phyloP scores from a whole-genome alignment of 1,140 invertebrate genomes.

The Orius insidiosus region DNA sequence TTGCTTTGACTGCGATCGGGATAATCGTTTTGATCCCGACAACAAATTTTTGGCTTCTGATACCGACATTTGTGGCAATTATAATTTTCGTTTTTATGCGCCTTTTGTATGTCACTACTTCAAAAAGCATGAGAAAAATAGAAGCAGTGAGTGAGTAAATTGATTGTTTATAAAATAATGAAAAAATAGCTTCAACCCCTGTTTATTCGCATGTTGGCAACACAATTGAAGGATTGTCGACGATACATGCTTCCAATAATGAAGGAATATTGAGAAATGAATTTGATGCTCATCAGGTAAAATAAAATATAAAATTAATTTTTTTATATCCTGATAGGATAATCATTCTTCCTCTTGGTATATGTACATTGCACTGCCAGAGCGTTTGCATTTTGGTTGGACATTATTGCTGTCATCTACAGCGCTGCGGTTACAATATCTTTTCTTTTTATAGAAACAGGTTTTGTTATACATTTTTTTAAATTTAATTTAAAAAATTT shows the following conservation, averaged over 20 bases:
- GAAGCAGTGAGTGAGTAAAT: slow-evolving; percentile 42
- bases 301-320: too few species aligned
- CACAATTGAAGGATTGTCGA: slow-evolving; percentile 70
- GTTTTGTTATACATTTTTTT: too few species aligned
- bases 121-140: slow-evolving; percentile 51
- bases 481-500: slow-evolving; percentile 11
- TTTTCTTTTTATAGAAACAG: slow-evolving; percentile 37
- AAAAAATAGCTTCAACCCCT: slow-evolving; percentile 27
- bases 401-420: slow-evolving; percentile 49
- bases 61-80: slow-evolving; percentile 38
- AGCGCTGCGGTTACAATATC: slow-evolving; percentile 51
- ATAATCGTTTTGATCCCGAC: slow-evolving; percentile 42
- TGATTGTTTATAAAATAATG: too few species aligned
- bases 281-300: slow-evolving; percentile 61
- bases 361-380: slow-evolving; percentile 55
- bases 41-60: slow-evolving; percentile 40
- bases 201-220: slow-evolving; percentile 77
- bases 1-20: slow-evolving; percentile 38
- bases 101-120: slow-evolving; percentile 44
- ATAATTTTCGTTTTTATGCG: slow-evolving; percentile 37
- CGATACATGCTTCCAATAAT: slow-evolving; percentile 68
- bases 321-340: slow-evolving; percentile 27
- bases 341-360: slow-evolving; percentile 49
- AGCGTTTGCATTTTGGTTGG: slow-evolving; percentile 68
- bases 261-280: slow-evolving; percentile 60